phyloP scores from a whole-genome alignment of 2,888 invertebrate genomes.

The Eupithecia centaureata region DNA sequence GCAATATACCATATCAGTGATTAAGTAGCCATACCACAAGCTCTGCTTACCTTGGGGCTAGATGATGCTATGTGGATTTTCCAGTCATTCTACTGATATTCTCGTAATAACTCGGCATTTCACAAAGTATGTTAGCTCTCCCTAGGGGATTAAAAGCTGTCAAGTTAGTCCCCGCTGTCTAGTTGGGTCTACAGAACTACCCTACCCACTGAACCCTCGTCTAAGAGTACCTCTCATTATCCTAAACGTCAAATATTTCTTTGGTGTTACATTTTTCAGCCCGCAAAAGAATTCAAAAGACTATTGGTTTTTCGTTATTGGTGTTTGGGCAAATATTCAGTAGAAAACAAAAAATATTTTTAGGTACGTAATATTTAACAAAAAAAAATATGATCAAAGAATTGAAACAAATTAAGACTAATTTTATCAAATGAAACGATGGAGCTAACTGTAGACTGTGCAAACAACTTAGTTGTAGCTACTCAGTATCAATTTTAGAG shows the following conservation, averaged over 20 bases:
- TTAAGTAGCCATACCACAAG: too few relatives aligned
- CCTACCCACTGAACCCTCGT: constrained; percentile 35
- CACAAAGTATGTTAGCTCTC: constrained; percentile 21
- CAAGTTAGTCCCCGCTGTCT: constrained; percentile 36
- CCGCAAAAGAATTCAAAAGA: constrained; percentile 21
- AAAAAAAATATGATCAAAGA: too few relatives aligned
- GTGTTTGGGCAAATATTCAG: not conserved
- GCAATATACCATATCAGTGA: too few relatives aligned
- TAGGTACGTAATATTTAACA: not conserved
- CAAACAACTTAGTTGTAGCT: too few relatives aligned
- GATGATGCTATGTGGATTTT: too few relatives aligned
- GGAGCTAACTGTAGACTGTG: too few relatives aligned
- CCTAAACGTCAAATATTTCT: constrained; percentile 34
- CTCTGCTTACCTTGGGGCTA: too few relatives aligned
- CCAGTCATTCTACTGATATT: too few relatives aligned
- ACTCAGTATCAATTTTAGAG: too few relatives aligned
- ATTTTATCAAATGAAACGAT: too few relatives aligned
- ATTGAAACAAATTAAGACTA: too few relatives aligned
- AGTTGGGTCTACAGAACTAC: constrained; percentile 40
- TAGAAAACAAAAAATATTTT: not conserved
- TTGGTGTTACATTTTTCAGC: constrained; percentile 26
- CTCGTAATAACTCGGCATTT: constrained; percentile 16
- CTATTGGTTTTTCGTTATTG: not conserved
- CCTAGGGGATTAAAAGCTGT: constrained; percentile 40
- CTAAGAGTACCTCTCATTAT: constrained; percentile 36